These are phyloP conservation scores for Scyliorhinus canicula DNA, from an alignment of 2,797 vertebrate species.

Conservation along the genomic window DNA sequence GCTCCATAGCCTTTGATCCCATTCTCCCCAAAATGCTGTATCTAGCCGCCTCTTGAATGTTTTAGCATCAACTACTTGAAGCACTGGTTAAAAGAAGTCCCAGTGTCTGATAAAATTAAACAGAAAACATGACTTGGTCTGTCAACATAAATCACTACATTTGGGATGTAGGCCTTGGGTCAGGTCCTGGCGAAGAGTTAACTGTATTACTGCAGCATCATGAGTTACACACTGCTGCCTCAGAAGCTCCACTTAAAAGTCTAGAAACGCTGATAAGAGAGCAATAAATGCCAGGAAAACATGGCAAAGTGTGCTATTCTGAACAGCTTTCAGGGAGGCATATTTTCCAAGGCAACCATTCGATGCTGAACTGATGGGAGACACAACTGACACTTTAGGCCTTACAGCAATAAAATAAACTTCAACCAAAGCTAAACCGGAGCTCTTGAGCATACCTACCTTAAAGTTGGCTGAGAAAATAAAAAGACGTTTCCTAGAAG, in stretches of 20 bases:
- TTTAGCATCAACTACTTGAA: too few species aligned
- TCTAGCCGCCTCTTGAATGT: too few species aligned
- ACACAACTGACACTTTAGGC: conserved; percentile 1
- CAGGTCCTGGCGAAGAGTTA: not conserved
- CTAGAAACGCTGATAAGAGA: not conserved
- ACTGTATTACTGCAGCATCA: not conserved
- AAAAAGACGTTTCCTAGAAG: not conserved
- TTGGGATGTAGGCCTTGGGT: not conserved
- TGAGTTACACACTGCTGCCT: not conserved
- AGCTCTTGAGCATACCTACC: not conserved
- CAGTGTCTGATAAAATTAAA: not conserved
- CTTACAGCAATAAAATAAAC: not conserved
- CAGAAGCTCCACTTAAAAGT: not conserved
- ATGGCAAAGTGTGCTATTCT: not conserved
- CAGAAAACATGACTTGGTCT: not conserved
- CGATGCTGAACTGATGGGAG: not conserved
- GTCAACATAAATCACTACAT: not conserved
- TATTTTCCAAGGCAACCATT: not conserved
- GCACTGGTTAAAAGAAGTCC: not conserved
- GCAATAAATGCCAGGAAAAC: not conserved
- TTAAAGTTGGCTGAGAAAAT: not conserved
- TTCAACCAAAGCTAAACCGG: too few species aligned
- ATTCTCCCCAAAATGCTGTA: too few species aligned
- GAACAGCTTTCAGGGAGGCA: not conserved
- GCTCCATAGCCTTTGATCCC: too few species aligned